Evolutionary conservation across 92 coral and sea anemone species (phyloP), one percentile per base, ranked within the genome.

Genomic region (Pocillopora meandrina): DNA sequence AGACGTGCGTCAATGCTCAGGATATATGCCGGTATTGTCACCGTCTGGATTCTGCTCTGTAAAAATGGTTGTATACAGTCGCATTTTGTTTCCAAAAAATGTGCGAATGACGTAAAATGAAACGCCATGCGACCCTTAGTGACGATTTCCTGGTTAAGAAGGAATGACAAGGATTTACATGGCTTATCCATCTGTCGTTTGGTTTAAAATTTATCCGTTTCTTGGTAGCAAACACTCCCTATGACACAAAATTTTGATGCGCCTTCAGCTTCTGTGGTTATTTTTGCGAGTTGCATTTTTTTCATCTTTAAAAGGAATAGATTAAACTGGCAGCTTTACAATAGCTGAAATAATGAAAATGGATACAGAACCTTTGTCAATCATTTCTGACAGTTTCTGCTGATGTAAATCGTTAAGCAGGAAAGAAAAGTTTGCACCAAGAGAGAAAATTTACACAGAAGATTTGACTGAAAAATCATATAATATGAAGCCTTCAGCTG

Each of bases 81-180:
- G 8, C 67, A 17, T 18, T 76, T 76, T 76, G 64, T 31, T 3
- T n/a, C 75, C 61, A 66, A 80, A 75, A 67, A 61, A 52, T 69
- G 84, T 6, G 2, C 20, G 12, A 36, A 14, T 81, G 85, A 81
- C 85, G 85, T 81, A 59, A 81, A 81, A 81, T 70, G 14, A 70
- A 42, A 19, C 21, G 21, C 33, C 85, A n/a, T 14, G 66, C 77
- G 83, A 34, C 36, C 77, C 9, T 9, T 57, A 14, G 85, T 56
- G 85, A 10, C 69, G 77, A 81, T 58, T 67, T 70, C 58, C 16
- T 33, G 36, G 26, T 12, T 2, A 55, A 36, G 17, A 57, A 81
- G 26, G 70, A 56, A 81, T 81, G 85, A 59, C 2, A 71, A 35
- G 42, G 65, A 81, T 81, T 71, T 81, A 57, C 60, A 71, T 70